Evolutionary conservation across 2,888 invertebrate species (phyloP).

Genomic region (Ornithoptera priamus): DNA sequence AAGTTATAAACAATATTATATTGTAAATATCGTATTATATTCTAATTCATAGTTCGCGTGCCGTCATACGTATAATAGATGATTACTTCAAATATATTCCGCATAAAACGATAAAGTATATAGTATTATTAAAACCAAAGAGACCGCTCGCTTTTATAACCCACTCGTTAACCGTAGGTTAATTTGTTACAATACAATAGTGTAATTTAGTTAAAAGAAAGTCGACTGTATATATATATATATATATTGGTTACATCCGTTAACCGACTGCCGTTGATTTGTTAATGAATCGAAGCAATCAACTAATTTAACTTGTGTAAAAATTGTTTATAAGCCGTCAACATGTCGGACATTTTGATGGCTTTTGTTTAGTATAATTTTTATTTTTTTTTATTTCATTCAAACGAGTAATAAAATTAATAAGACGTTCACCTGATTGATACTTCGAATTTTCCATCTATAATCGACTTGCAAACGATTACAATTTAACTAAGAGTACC

Average conservation of each 20-base stretch:
- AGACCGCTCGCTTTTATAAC: conserved; percentile 26
- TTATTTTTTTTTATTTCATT: neutral
- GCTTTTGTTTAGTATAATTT: conserved; percentile 7
- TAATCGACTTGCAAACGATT: no score
- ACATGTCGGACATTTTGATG: conserved; percentile 17
- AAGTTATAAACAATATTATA: neutral
- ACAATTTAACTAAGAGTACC: no score
- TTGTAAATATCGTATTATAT: conserved; percentile 2
- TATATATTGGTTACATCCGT: conserved; percentile 15
- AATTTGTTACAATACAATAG: conserved; percentile 31
- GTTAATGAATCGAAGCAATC: conserved; percentile 27
- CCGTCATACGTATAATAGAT: neutral
- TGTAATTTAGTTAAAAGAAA: conserved; percentile 24
- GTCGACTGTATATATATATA: conserved; percentile 12
- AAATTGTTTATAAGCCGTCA: conserved; percentile 17
- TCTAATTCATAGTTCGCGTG: conserved; percentile 29
- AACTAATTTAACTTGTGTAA: conserved; percentile 24
- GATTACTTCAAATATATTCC: conserved; percentile 11
- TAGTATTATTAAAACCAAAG: conserved; percentile 23
- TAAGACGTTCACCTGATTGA: no score
- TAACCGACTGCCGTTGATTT: conserved; percentile 19
- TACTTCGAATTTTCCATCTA: no score
- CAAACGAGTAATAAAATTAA: neutral
- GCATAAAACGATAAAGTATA: conserved; percentile 7
- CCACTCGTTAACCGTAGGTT: conserved; percentile 23